phyloP scores from a whole-genome alignment of 2,888 invertebrate genomes.

The Caenorhabditis becei region DNA sequence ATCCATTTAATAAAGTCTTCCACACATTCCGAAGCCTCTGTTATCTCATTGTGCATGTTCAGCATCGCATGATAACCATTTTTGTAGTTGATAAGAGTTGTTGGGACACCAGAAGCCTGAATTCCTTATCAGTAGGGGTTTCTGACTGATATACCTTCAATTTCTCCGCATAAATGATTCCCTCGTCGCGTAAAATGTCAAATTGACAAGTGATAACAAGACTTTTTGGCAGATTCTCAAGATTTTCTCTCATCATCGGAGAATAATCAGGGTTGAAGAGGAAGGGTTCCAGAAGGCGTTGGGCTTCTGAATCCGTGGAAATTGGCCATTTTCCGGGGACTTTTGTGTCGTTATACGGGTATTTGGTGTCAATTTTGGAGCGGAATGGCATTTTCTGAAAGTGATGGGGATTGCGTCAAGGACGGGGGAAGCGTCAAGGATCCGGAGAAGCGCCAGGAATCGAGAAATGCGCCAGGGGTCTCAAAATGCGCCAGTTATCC shows the following conservation, averaged over 20 bases:
- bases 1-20: constrained; percentile 60
- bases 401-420: too few species aligned
- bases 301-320: constrained; percentile 41
- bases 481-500: too few species aligned
- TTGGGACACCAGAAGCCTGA: constrained; percentile 74
- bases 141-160: constrained; percentile 73
- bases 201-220: constrained; percentile 82
- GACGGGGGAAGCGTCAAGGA: too few species aligned
- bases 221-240: constrained; percentile 79
- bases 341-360: constrained; percentile 42
- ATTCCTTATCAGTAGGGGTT: too few species aligned
- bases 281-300: constrained; percentile 62
- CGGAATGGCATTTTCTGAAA: constrained; percentile 11
- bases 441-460: too few species aligned
- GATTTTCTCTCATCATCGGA: constrained; percentile 80
- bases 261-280: constrained; percentile 80
- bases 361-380: constrained; percentile 15
- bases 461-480: too few species aligned
- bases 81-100: constrained; percentile 72
- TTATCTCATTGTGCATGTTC: constrained; percentile 71
- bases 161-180: constrained; percentile 82
- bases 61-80: constrained; percentile 76
- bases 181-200: constrained; percentile 83
- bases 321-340: constrained; percentile 41
- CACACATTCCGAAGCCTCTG: constrained; percentile 59